These are phyloP conservation scores for Agraylea sexmaculata DNA, from an alignment of 1,140 invertebrate genomes.

Conservation along the genomic window DNA sequence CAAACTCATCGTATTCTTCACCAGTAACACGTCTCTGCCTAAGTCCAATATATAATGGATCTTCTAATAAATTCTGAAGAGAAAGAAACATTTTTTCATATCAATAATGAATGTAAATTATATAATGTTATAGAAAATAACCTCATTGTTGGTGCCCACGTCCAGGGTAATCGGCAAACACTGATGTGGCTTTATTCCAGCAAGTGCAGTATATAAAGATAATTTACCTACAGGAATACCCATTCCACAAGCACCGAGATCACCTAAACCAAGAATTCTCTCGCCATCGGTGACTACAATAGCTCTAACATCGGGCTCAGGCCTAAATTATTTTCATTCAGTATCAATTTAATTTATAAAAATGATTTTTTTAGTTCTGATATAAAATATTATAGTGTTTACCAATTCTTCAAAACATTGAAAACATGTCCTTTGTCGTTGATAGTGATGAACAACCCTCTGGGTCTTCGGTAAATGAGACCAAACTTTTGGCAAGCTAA, in stretches of 20 bases:
- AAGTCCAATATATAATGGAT: conserved; percentile 92
- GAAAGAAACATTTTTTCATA: conserved; percentile 8
- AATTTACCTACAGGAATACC: conserved; percentile 93
- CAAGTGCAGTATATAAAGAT: conserved; percentile 83
- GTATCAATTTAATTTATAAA: conserved; percentile 10
- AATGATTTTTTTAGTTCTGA: conserved; percentile 8
- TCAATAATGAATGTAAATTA: neutral
- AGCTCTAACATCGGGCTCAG: conserved; percentile 82
- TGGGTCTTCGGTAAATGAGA: conserved; percentile 83
- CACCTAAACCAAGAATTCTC: conserved; percentile 85
- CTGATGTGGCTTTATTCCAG: conserved; percentile 86
- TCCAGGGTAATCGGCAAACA: conserved; percentile 87
- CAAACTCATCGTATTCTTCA: conserved; percentile 82
- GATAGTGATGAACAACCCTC: conserved; percentile 92
- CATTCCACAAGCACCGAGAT: conserved; percentile 90
- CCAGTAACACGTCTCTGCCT: conserved; percentile 78
- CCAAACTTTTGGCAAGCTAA: conserved; percentile 95
- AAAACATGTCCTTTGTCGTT: conserved; percentile 91
- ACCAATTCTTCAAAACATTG: conserved; percentile 82
- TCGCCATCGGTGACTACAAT: conserved; percentile 95
- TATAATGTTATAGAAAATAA: neutral
- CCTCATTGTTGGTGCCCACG: conserved; percentile 85
- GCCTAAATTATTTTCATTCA: conserved; percentile 47
- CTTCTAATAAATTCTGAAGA: conserved; percentile 66
- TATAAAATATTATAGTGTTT: conserved; percentile 25